A percentile compares a stretch with the other conserved stretches of the same genome.
Conservation (phyloP, 2,113 vertebrate genomes). For the Cynocephalus volans region DNA sequence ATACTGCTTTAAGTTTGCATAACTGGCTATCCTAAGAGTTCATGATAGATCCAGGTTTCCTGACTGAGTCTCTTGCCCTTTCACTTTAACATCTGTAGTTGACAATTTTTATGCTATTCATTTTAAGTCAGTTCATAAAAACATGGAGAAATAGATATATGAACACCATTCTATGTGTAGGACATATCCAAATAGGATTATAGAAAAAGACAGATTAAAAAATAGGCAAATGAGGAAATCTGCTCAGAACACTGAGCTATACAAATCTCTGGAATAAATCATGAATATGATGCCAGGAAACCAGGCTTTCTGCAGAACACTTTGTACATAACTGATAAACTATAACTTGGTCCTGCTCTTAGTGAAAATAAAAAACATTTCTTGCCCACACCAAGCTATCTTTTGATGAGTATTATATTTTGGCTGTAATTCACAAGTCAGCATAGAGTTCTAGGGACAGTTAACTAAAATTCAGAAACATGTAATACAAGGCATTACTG, state of each 20-base stretch:
- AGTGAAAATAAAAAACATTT: background rate
- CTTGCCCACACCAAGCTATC: background rate
- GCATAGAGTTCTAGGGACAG: background rate
- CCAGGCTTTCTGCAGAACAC: background rate
- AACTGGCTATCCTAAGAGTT: background rate
- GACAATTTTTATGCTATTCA: background rate
- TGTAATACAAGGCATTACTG: background rate
- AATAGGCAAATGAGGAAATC: background rate
- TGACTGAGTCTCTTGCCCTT: background rate
- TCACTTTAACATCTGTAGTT: background rate
- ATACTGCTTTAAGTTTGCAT: background rate
- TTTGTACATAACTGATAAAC: background rate
- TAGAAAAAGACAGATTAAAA: background rate
- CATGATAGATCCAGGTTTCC: background rate
- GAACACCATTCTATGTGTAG: background rate
- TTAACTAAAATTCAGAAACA: slow-evolving; percentile 36
- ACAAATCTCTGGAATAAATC: background rate
- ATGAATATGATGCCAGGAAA: slow-evolving; percentile 2
- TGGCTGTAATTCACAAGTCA: background rate
- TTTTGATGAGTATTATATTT: slow-evolving; percentile 43
- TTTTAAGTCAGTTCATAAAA: background rate
- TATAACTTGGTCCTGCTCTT: background rate
- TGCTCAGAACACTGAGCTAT: background rate
- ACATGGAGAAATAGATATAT: background rate
- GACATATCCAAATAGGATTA: background rate